Conservation (phyloP, 2,888 invertebrate species). For the Agapetus fuscipes region DNA sequence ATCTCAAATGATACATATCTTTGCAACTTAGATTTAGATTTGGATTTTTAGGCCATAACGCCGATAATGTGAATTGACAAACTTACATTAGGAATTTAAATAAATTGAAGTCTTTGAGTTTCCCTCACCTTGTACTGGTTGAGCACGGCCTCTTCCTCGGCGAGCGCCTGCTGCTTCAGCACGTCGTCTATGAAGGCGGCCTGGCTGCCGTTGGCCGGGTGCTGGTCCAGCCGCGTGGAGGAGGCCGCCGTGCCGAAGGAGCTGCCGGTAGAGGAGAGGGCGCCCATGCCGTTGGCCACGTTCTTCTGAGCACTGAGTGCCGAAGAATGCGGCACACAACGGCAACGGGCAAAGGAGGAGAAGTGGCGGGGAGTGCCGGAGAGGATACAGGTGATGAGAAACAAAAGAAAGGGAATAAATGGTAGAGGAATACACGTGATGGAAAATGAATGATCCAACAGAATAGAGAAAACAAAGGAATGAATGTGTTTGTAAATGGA, state of each 20-base stretch:
- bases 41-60: neutral
- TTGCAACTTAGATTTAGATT: too few species aligned
- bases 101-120: too few species aligned
- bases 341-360: slow-evolving; percentile 8
- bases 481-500: too few species aligned
- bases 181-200: slow-evolving; percentile 65
- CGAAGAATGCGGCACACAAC: too few species aligned
- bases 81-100: too few species aligned
- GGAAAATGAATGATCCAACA: too few species aligned
- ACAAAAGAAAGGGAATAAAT: too few species aligned
- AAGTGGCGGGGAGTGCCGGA: slow-evolving; percentile 17
- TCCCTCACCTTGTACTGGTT: slow-evolving; percentile 96
- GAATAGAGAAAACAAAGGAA: too few species aligned
- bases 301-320: slow-evolving; percentile 83
- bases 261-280: slow-evolving; percentile 77
- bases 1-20: too few species aligned
- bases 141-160: slow-evolving; percentile 94
- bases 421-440: too few species aligned
- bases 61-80: slow-evolving; percentile 20
- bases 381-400: slow-evolving; percentile 19
- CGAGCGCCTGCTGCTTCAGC: slow-evolving; percentile 76
- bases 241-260: slow-evolving; percentile 79
- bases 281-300: slow-evolving; percentile 81
- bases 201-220: slow-evolving; percentile 48
- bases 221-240: slow-evolving; percentile 58